A percentile compares a stretch with the other conserved stretches of the same genome.
These are phyloP conservation scores for Imbricaverruca yamaguchii DNA, from an alignment of 2,888 invertebrate species.

Conservation along the genomic window DNA sequence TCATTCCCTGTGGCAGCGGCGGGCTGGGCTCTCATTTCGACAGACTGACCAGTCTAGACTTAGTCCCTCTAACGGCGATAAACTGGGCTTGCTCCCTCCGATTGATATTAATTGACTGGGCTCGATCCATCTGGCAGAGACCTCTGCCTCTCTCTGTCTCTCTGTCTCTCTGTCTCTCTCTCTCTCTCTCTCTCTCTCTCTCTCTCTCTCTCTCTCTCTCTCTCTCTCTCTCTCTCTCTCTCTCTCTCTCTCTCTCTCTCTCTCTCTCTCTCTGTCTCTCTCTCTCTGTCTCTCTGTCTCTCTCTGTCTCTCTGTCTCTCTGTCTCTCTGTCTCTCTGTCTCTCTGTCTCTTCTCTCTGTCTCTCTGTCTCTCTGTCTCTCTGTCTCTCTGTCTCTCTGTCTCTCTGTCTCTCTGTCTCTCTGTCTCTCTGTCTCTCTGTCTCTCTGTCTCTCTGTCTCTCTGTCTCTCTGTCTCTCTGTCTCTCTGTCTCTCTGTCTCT, in stretches of 20 bases:
- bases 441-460: no score
- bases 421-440: no score
- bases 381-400: no score
- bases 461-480: no score
- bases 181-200: slow-evolving; percentile 23
- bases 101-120: background rate
- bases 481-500: no score
- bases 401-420: no score
- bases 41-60: no score
- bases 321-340: slow-evolving; percentile 23
- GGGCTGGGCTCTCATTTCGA: no score
- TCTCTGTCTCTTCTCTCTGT: slow-evolving; percentile 27
- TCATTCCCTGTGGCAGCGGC: no score
- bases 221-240: background rate
- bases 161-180: slow-evolving; percentile 24
- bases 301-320: slow-evolving; percentile 23
- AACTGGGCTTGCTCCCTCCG: no score
- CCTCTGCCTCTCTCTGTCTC: background rate
- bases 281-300: slow-evolving; percentile 24
- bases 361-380: slow-evolving; percentile 25
- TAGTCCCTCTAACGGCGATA: no score
- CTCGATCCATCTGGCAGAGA: background rate
- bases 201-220: slow-evolving; percentile 9
- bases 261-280: background rate
- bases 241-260: background rate